Conservation (phyloP, 2,113 vertebrate species). For the Embiotoca jacksoni region DNA sequence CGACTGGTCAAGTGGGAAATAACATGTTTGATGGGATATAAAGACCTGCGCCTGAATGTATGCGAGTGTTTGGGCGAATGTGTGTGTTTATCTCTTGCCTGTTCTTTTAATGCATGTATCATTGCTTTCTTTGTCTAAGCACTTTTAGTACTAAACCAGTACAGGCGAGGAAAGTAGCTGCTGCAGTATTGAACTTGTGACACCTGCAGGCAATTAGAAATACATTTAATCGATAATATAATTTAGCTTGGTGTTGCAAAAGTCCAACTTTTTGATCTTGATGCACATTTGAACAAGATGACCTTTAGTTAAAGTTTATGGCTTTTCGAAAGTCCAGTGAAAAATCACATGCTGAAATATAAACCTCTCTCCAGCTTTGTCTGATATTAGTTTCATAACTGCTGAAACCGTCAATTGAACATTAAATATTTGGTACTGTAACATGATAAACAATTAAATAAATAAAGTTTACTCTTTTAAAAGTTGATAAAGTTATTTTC, state of each 20-base stretch:
- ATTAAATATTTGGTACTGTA: not conserved
- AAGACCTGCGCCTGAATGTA: conserved; percentile 59
- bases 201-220: not conserved
- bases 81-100: conserved; percentile 22
- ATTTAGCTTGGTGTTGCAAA: not conserved
- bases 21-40: conserved; percentile 60
- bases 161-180: not conserved
- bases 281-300: not conserved
- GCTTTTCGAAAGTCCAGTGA: not conserved
- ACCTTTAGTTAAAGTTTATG: not conserved
- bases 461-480: conserved; percentile 5
- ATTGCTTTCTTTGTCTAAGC: conserved; percentile 16
- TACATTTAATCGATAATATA: not conserved
- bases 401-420: not conserved
- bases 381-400: not conserved
- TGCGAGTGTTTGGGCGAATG: conserved; percentile 5
- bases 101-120: conserved; percentile 17
- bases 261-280: not conserved
- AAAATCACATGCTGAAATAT: not conserved
- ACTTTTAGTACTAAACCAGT: not conserved
- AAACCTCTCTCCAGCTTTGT: not conserved
- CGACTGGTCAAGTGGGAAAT: conserved; percentile 76
- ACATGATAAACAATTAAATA: conserved; percentile 5
- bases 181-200: not conserved
- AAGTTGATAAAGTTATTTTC: not conserved